Percentiles rank a stretch among this genome's conserved stretches.
Conservation (phyloP, 1,140 invertebrate genomes). For the Temnothorax curvispinosus region DNA sequence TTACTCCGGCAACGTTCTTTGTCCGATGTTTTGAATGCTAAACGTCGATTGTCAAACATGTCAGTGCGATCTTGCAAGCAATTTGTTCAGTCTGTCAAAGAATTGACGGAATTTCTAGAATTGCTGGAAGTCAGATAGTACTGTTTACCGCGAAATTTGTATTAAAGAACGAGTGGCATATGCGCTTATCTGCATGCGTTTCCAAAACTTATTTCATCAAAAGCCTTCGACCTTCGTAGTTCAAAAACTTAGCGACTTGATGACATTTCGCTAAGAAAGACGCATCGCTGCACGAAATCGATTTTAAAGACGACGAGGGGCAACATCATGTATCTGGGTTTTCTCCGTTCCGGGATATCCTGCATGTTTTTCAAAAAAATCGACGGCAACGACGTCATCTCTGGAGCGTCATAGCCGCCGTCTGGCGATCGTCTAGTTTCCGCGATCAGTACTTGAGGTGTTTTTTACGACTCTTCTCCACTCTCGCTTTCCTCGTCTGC, state of each 20-base stretch:
- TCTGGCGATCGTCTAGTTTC: conserved; percentile 62
- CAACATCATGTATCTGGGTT: not conserved
- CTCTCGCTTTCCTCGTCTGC: conserved; percentile 39
- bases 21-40: not conserved
- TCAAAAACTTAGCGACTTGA: not conserved
- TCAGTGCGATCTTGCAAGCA: not conserved
- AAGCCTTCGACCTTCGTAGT: not conserved
- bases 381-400: not conserved
- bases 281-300: not conserved
- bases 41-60: not conserved
- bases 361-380: not conserved
- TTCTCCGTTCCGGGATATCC: not conserved
- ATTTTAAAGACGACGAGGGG: not conserved
- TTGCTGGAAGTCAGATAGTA: not conserved
- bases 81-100: not conserved
- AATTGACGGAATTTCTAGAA: not conserved
- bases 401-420: not conserved
- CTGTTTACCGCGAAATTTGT: not conserved
- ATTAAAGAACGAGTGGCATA: not conserved
- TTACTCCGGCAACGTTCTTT: not conserved
- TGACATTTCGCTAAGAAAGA: not conserved
- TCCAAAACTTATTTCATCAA: not conserved
- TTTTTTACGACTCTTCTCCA: conserved; percentile 59
- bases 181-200: not conserved
- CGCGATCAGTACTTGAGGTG: conserved; percentile 52